Conservation (phyloP, 2,797 vertebrate species). For the Microcaecilia unicolor region DNA sequence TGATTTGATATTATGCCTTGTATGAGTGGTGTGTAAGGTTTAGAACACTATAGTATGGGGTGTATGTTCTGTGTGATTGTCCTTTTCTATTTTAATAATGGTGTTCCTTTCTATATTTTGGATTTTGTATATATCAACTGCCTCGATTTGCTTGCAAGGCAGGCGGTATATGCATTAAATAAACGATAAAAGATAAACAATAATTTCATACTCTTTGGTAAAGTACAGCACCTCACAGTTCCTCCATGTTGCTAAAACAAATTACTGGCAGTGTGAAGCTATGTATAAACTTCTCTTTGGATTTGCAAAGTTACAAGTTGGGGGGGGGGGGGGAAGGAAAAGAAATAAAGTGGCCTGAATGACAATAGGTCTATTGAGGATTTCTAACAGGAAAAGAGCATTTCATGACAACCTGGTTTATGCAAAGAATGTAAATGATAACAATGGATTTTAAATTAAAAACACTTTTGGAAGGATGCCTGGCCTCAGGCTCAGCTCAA, state of each 20-base stretch:
- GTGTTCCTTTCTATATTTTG: no score
- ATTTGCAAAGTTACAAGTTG: background rate
- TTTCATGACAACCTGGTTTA: rapidly evolving
- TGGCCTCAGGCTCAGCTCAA: background rate
- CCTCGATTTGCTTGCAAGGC: no score
- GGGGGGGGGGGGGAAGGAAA: no score
- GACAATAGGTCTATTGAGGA: background rate
- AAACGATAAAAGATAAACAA: no score
- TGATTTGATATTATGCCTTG: no score
- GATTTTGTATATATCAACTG: no score
- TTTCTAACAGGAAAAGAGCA: background rate
- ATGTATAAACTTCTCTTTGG: background rate
- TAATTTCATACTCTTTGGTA: conserved; percentile 7
- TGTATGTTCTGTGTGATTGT: no score
- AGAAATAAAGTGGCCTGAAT: background rate
- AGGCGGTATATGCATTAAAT: no score
- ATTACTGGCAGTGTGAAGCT: background rate
- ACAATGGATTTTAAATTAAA: rapidly evolving
- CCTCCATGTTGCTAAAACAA: background rate
- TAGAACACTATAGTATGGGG: no score
- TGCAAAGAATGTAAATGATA: rapidly evolving
- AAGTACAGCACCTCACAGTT: background rate
- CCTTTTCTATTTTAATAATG: no score
- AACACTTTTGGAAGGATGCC: background rate
- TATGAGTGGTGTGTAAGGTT: no score